Conservation (phyloP, 2,113 vertebrate species). For the Papio anubis region DNA sequence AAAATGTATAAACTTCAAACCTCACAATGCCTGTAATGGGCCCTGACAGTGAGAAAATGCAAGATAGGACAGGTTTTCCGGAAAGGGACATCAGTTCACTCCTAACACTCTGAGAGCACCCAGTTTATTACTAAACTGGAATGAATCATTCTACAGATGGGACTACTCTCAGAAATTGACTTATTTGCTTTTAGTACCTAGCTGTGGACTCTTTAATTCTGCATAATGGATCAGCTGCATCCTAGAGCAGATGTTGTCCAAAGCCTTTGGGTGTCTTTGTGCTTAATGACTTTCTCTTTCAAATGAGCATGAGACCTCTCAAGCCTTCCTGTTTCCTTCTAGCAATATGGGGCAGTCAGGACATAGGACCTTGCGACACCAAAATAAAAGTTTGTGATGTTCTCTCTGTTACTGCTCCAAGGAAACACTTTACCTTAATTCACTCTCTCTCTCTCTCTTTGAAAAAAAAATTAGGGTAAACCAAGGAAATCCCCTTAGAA, state of each 20-base stretch:
- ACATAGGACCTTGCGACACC: not conserved
- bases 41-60: not conserved
- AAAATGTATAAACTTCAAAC: not conserved
- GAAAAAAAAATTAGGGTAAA: not conserved
- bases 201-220: slow-evolving; percentile 35
- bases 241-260: slow-evolving; percentile 55
- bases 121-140: slow-evolving; percentile 22
- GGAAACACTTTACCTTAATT: slow-evolving; percentile 25
- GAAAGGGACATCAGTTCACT: not conserved
- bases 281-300: slow-evolving; percentile 49
- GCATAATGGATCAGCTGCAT: slow-evolving; percentile 14
- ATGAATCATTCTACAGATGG: slow-evolving; percentile 1
- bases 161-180: slow-evolving; percentile 40
- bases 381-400: slow-evolving; percentile 27
- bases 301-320: slow-evolving; percentile 31
- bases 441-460: not conserved
- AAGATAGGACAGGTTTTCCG: not conserved
- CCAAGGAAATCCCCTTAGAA: slow-evolving; percentile 19
- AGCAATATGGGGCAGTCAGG: not conserved
- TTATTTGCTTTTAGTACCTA: slow-evolving; percentile 42
- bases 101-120: not conserved
- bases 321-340: slow-evolving; percentile 8
- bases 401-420: not conserved
- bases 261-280: slow-evolving; percentile 52
- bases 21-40: not conserved